Evolutionary conservation across 2,888 invertebrate genomes (phyloP).

Genomic region (Kryphioiulus occultus): DNA sequence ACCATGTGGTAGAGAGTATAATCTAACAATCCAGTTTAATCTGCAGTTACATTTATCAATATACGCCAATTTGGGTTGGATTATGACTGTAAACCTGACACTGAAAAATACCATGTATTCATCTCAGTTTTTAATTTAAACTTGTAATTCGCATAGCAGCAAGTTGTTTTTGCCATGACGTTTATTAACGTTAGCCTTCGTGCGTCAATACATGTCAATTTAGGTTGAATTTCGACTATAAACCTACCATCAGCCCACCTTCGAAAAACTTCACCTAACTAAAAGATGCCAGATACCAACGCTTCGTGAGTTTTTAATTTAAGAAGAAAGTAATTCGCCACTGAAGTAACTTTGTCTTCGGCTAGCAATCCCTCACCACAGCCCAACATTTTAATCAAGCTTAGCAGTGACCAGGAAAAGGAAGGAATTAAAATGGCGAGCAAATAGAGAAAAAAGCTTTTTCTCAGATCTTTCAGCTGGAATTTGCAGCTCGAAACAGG

Average conservation of each 20-base stretch:
- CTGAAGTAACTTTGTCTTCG: neutral
- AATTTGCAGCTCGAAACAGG: neutral
- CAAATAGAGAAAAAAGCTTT: neutral
- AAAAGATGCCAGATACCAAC: neutral
- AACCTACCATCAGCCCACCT: neutral
- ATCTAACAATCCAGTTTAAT: no score
- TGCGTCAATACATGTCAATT: neutral
- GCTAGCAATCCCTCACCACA: neutral
- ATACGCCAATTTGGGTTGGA: no score
- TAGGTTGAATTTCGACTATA: neutral
- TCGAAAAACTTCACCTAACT: neutral
- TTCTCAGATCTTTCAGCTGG: neutral
- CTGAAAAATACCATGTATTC: no score
- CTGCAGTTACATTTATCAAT: no score
- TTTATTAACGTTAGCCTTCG: no score
- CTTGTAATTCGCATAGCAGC: no score
- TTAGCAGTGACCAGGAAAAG: neutral
- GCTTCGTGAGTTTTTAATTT: neutral
- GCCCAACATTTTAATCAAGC: neutral
- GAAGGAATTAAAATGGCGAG: neutral
- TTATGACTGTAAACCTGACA: no score
- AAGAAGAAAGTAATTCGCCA: neutral
- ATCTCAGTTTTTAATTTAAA: no score
- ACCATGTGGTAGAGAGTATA: no score
- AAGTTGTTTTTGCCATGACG: no score